Conservation (phyloP, 1,140 invertebrate species). For the Xylocopa sonorina region DNA sequence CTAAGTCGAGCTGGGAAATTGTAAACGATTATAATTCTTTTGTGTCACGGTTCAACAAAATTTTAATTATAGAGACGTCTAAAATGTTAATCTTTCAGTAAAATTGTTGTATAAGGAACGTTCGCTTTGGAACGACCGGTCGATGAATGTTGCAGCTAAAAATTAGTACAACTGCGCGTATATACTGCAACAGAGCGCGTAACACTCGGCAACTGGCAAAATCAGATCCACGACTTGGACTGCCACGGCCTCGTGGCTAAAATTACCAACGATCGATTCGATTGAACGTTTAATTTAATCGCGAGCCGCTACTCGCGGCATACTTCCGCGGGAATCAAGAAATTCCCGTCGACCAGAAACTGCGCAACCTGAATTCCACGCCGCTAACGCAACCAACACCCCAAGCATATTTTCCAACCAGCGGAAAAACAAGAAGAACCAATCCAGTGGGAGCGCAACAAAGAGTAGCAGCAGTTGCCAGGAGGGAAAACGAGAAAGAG, state of each 20-base stretch:
- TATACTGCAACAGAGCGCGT: neutral
- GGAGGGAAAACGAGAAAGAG: neutral
- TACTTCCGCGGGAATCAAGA: slow-evolving; percentile 41
- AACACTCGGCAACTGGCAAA: neutral
- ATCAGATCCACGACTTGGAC: neutral
- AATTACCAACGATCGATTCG: slow-evolving; percentile 36
- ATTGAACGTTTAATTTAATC: slow-evolving; percentile 46
- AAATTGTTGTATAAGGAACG: no score
- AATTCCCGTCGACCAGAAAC: slow-evolving; percentile 43
- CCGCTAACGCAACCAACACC: neutral
- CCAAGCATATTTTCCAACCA: neutral
- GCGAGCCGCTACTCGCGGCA: slow-evolving; percentile 27
- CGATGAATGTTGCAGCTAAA: no score
- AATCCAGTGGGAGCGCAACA: neutral
- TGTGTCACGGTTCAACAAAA: no score
- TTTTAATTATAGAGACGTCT: no score
- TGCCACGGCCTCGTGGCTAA: slow-evolving; percentile 1
- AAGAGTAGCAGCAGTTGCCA: neutral
- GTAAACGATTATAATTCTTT: no score
- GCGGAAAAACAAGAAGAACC: neutral
- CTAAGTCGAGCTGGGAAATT: no score
- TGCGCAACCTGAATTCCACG: neutral
- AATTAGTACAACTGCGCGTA: no score
- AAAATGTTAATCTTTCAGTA: no score
- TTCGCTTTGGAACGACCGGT: no score